Evolutionary conservation across 1,140 invertebrate species (phyloP).

Genomic region (Akabosia matsudoensis): DNA sequence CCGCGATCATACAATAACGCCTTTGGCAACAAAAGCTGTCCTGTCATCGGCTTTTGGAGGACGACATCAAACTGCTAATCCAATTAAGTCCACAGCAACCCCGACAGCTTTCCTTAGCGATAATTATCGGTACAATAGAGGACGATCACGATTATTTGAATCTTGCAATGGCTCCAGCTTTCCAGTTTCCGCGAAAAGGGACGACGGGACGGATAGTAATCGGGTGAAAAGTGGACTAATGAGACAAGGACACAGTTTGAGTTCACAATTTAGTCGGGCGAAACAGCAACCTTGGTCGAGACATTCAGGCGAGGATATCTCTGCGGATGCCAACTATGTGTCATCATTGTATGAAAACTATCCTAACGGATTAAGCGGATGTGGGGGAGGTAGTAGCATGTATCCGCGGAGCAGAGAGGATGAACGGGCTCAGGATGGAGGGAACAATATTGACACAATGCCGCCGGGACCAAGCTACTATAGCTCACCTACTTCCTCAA

Average conservation of each 20-base stretch:
- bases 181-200: not conserved
- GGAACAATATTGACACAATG: not conserved
- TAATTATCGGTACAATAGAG: not conserved
- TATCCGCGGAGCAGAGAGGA: no score
- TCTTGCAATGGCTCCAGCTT: not conserved
- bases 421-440: not conserved
- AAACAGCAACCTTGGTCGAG: slow-evolving; percentile 25
- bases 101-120: not conserved
- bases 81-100: not conserved
- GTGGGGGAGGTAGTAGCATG: no score
- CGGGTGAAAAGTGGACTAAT: not conserved
- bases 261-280: not conserved
- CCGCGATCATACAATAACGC: slow-evolving; percentile 33
- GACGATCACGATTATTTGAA: not conserved
- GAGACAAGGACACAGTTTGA: not conserved
- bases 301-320: slow-evolving; percentile 12
- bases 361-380: not conserved
- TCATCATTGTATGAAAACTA: slow-evolving; percentile 13
- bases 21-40: slow-evolving; percentile 25
- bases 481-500: not conserved
- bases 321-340: not conserved
- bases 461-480: not conserved
- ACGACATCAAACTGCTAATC: not conserved
- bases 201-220: not conserved
- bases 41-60: not conserved